Base-by-base conservation (phyloP, 2,888 invertebrate genomes). In the Dicyrtoma fusca region DNA sequence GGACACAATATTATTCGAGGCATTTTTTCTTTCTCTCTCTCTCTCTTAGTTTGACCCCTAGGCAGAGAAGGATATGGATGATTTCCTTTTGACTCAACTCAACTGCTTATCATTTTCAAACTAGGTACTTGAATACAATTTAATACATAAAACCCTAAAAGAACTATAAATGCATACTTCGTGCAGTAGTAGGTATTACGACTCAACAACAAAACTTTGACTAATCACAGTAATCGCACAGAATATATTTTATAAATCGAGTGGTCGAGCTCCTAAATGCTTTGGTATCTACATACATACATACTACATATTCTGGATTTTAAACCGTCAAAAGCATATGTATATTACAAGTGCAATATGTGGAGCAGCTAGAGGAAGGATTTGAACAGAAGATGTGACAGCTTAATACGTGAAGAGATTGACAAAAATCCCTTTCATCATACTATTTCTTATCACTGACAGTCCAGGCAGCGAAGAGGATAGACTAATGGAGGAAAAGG, bases 11-110 rank as follows among this genome's bases (percentile, higher is more conserved):
- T 5, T 34, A 34, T 34, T 34, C 11, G 8, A 23, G 23, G 4
- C 8, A 11, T 57, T 10, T 21, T 57, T 25, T 21, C 26, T 57
- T 5, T 57, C 57, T 57, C 57, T 57, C 25, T 57, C 57, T 57
- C 57, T 57, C 57, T 57, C 57, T 25, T 25, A 25, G 57, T 57
- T 57, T 57, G 57, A 57, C 57, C 57, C 25, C 57, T 49, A 25
- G 26, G 23, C 21, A 57, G 25, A 57, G 57, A 57, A 25, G 57
- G 26, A 57, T 23, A 57, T 57, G 57, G 57, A 57, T 57, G 57
- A 57, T 23, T 57, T 57, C 57, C 57, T 57, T 57, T 57, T 57
- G 19, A 14, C 49, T 34, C 34, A 34, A 34, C 34, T 34, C 34
- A 34, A 34, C 34, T 34, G 4, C 57, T 57, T 57, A 57, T 57